Evolutionary conservation across 2,797 vertebrate species (phyloP).

Genomic region (Triplophysa yarkandensis): DNA sequence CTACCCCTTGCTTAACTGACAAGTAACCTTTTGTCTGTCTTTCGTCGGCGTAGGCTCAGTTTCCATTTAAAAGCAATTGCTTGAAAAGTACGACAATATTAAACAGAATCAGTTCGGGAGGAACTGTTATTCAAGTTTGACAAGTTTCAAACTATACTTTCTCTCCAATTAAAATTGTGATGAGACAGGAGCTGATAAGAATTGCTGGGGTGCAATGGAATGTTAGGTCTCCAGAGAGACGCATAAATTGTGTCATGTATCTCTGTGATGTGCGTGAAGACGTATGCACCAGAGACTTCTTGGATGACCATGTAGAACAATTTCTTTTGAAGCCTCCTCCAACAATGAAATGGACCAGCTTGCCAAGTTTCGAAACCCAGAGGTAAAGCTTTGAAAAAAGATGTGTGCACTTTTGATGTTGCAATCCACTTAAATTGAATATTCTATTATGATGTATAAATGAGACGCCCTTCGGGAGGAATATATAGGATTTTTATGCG

Average conservation of each 20-base stretch:
- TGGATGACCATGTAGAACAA: constrained; percentile 58
- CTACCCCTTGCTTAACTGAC: constrained; percentile 49
- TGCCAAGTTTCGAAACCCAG: constrained; percentile 53
- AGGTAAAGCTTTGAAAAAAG: constrained; percentile 50
- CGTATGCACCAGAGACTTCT: constrained; percentile 45
- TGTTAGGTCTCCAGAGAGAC: constrained; percentile 20
- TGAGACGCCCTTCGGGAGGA: constrained; percentile 39
- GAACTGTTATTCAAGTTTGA: constrained; percentile 15
- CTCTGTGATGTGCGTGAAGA: constrained; percentile 49
- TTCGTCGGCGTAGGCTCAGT: constrained; percentile 39
- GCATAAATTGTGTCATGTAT: constrained; percentile 34
- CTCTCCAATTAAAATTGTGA: constrained; percentile 34
- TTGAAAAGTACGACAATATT: constrained; percentile 13
- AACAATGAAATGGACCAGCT: constrained; percentile 48
- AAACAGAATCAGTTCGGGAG: too few species aligned
- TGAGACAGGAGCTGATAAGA: constrained; percentile 29
- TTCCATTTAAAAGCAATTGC: constrained; percentile 64
- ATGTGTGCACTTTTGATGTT: constrained; percentile 57
- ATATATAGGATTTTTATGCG: constrained; percentile 46
- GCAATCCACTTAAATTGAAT: constrained; percentile 57
- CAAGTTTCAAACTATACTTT: constrained; percentile 32
- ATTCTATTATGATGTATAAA: constrained; percentile 56
- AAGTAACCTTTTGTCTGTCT: constrained; percentile 58
- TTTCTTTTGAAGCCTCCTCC: constrained; percentile 65
- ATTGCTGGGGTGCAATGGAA: constrained; percentile 28